Evolutionary conservation across 2,797 vertebrate genomes (phyloP).

Genomic region (Schizothorax lantsangensis): DNA sequence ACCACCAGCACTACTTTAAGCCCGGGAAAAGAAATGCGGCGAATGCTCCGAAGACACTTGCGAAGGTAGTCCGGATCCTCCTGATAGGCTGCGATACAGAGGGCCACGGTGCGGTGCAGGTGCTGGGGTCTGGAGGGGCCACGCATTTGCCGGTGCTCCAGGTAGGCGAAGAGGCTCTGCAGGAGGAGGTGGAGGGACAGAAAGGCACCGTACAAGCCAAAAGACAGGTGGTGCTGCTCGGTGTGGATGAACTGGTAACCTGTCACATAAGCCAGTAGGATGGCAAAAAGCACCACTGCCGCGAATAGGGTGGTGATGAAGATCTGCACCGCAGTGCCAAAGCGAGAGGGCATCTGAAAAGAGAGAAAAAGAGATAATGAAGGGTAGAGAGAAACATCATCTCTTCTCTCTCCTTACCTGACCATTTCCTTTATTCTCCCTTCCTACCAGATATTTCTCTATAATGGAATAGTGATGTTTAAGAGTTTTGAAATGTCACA

Average conservation of each 20-base stretch:
- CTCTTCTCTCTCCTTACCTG: background rate
- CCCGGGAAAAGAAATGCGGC: constrained; percentile 89
- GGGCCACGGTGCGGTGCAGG: constrained; percentile 84
- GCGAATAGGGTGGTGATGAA: constrained; percentile 94
- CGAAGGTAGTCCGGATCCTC: constrained; percentile 96
- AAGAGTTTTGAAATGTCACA: too few species aligned
- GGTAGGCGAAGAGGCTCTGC: constrained; percentile 95
- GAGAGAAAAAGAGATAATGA: background rate
- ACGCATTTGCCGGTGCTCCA: constrained; percentile 94
- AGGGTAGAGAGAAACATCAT: background rate
- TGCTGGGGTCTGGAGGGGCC: constrained; percentile 74
- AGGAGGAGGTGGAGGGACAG: constrained; percentile 93
- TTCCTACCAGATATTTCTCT: background rate
- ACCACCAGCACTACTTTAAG: constrained; percentile 97
- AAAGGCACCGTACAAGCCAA: constrained; percentile 96
- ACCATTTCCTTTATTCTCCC: background rate
- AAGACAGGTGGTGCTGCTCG: constrained; percentile 97
- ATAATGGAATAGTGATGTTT: background rate
- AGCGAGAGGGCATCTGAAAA: constrained; percentile 90
- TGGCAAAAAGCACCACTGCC: constrained; percentile 90
- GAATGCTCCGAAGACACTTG: constrained; percentile 91
- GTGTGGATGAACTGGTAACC: constrained; percentile 99
- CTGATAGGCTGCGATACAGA: constrained; percentile 96
- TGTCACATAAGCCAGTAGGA: constrained; percentile 94
- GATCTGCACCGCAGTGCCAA: constrained; percentile 87